These are phyloP conservation scores for Allacma fusca DNA, from an alignment of 2,888 invertebrate genomes.

Conservation along the genomic window DNA sequence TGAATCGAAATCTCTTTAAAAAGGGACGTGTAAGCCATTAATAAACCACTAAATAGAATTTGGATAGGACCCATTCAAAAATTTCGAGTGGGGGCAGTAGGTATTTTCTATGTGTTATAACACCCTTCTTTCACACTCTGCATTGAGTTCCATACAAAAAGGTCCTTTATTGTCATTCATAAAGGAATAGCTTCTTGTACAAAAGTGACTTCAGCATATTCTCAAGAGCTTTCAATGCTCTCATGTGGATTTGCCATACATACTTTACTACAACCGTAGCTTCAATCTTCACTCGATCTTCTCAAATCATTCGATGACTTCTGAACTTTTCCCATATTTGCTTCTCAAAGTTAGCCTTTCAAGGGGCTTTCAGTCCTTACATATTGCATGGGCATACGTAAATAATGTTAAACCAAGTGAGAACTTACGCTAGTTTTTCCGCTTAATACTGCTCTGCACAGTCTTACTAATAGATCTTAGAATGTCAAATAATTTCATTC, in stretches of 20 bases:
- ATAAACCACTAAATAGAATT: constrained; percentile 61
- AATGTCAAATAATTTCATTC: not conserved
- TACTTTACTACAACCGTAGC: not conserved
- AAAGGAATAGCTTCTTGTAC: constrained; percentile 2
- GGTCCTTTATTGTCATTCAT: constrained; percentile 16
- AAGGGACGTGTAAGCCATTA: constrained; percentile 58
- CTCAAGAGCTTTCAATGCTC: not conserved
- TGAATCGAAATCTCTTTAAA: constrained; percentile 33
- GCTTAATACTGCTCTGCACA: not conserved
- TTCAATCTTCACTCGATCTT: not conserved
- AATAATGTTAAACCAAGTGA: not conserved
- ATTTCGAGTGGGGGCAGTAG: constrained; percentile 29
- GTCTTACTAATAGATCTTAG: constrained; percentile 17
- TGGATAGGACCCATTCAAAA: constrained; percentile 45
- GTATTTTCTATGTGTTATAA: constrained; percentile 1
- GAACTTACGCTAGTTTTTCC: constrained; percentile 8
- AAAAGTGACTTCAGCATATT: constrained; percentile 11
- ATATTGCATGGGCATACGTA: not conserved
- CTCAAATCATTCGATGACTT: not conserved
- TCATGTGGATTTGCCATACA: not conserved
- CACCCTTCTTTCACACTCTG: constrained; percentile 10
- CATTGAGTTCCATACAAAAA: constrained; percentile 11
- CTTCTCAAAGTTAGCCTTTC: not conserved
- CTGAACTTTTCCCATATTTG: not conserved
- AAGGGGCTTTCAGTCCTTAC: not conserved